Conservation (phyloP, 2,797 vertebrate genomes). For the Scomberomorus guttatus region DNA sequence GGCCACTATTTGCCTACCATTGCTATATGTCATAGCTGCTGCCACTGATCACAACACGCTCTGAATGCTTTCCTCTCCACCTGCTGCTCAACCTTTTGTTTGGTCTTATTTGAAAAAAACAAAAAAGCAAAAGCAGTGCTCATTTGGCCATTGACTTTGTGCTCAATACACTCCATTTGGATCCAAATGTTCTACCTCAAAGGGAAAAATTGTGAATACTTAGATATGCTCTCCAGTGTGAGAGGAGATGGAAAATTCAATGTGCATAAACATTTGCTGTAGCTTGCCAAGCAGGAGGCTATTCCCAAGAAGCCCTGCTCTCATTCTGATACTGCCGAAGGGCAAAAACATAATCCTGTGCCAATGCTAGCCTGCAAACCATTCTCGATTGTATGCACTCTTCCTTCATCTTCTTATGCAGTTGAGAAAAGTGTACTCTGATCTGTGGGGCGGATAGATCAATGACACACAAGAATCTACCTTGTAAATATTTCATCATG, state of each 20-base stretch:
- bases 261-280: conserved; percentile 9
- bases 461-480: conserved; percentile 38
- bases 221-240: conserved; percentile 19
- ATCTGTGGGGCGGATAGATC: conserved; percentile 32
- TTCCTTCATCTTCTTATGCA: conserved; percentile 42
- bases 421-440: conserved; percentile 24
- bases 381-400: conserved; percentile 27
- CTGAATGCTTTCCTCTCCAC: not conserved
- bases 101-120: too few species aligned
- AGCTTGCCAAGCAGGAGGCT: conserved; percentile 38
- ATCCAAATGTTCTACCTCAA: conserved; percentile 14
- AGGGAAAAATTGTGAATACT: conserved; percentile 20
- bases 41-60: not conserved
- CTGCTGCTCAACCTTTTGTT: too few species aligned
- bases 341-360: conserved; percentile 57
- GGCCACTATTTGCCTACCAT: too few species aligned
- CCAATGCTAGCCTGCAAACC: conserved; percentile 45
- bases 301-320: conserved; percentile 45
- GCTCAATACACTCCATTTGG: conserved; percentile 1
- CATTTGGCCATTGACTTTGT: not conserved
- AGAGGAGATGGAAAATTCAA: conserved; percentile 37
- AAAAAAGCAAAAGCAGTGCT: not conserved
- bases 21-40: not conserved
- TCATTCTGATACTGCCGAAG: conserved; percentile 56
- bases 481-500: conserved; percentile 57